Base-by-base conservation (phyloP, 2,113 vertebrate genomes). In the Marmota flaviventris region DNA sequence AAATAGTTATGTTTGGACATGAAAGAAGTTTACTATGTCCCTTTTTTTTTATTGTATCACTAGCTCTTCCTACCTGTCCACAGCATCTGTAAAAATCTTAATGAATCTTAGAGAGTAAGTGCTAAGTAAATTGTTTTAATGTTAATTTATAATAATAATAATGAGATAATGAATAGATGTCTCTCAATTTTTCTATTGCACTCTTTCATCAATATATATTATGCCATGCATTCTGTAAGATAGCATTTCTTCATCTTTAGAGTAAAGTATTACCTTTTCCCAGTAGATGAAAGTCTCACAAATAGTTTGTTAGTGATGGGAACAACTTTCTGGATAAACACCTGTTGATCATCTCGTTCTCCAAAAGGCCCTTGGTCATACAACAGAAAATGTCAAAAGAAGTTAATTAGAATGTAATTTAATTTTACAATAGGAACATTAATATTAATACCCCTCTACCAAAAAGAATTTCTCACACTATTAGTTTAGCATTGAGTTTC, bases 321-420 rank as follows among this genome's bases (percentile, higher is more conserved):
- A 96, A 99, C 99, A 97, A 99, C 99, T 97, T 99, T 99, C 98
- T 99, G 99, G 97, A 99, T 99, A 97, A 99, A 99, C 61, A 99
- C 99, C 93, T 99, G 99, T 91, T 99, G 99, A 96, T 99, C 99
- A 73, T 99, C 99, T 98, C 99, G 98, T 96, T 99, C 99, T 95
- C 99, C 99, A 98, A 99, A 99, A 13, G 99, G 99, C 61, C 99
- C 99, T 99, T 17, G 25, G 42, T 72, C 75, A 85, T 48, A 84
- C 72, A 91, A 65, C 37, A 89, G 48, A 95, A 79, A 90, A 76
- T 27, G 32, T 12, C 18, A 63, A 34, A 72, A 79, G 34, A 34
- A 73, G 1, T 53, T 51, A 73, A 29, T 39, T 29, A 72, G 48
- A 77, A 67, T 34, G 42, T 37, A 56, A 81, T 9, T 78, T 84